Conservation (phyloP, 2,113 vertebrate genomes). For the Festucalex cinctus region DNA sequence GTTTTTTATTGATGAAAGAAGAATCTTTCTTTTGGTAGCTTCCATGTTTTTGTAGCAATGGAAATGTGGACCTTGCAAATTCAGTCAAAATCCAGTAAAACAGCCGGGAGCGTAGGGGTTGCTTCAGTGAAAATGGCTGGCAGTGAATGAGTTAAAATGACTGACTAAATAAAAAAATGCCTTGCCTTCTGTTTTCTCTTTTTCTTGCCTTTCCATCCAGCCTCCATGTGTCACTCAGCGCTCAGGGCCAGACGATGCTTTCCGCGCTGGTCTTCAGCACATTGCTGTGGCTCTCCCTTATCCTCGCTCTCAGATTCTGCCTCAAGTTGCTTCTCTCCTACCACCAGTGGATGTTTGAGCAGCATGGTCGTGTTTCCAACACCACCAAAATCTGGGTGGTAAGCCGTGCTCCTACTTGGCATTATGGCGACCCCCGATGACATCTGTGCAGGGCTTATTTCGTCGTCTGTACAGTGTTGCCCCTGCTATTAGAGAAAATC, state of each 20-base stretch:
- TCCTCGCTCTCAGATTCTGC: conserved; percentile 80
- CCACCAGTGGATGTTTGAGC: conserved; percentile 85
- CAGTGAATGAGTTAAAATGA: neutral
- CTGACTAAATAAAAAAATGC: neutral
- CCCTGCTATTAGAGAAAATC: no score
- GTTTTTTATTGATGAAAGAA: no score
- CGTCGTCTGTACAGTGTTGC: neutral
- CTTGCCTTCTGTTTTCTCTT: neutral
- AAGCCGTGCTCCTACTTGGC: neutral
- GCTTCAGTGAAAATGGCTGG: no score
- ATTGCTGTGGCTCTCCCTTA: conserved; percentile 81
- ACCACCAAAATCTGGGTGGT: conserved; percentile 87
- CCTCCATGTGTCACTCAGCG: conserved; percentile 59
- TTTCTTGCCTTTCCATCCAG: conserved; percentile 20
- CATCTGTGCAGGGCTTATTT: rapidly evolving
- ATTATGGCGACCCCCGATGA: neutral
- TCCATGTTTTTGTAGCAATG: no score
- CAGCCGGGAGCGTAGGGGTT: no score
- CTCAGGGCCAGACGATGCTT: conserved; percentile 73
- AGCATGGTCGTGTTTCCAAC: conserved; percentile 76
- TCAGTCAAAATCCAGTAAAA: no score
- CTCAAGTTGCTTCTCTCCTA: conserved; percentile 83
- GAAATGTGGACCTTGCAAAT: no score
- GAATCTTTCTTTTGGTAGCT: no score
- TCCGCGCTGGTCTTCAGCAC: conserved; percentile 81